Percentiles rank a stretch among this genome's conserved stretches.
These are phyloP conservation scores for Wiebesia pumilae DNA, from an alignment of 1,140 invertebrate species.

Conservation along the genomic window DNA sequence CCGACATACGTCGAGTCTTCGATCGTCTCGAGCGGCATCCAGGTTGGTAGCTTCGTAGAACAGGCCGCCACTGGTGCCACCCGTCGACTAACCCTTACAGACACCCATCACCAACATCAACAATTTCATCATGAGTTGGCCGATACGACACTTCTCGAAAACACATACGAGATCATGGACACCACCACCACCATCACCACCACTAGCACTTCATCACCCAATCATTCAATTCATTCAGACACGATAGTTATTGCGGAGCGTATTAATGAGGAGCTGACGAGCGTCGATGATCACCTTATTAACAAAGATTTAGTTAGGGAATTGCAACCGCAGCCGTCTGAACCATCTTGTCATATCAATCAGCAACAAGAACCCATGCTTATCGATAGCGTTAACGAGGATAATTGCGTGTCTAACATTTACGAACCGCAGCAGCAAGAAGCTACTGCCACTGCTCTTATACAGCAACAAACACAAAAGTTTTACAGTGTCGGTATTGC, in stretches of 20 bases:
- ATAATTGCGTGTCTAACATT: slow-evolving; percentile 47
- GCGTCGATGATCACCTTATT: slow-evolving; percentile 47
- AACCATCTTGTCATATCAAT: slow-evolving; percentile 45
- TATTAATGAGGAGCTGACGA: slow-evolving; percentile 49
- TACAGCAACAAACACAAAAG: slow-evolving; percentile 63
- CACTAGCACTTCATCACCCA: slow-evolving; percentile 64
- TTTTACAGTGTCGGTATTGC: slow-evolving; percentile 65
- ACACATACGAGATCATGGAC: slow-evolving; percentile 71
- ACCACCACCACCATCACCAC: slow-evolving; percentile 53
- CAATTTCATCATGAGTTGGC: slow-evolving; percentile 66
- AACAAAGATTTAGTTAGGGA: slow-evolving; percentile 54
- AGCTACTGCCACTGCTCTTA: slow-evolving; percentile 45
- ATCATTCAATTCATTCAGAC: slow-evolving; percentile 72
- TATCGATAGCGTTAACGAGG: slow-evolving; percentile 50
- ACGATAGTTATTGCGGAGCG: slow-evolving; percentile 54
- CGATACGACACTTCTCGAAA: slow-evolving; percentile 74
- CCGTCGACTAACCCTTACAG: slow-evolving; percentile 72
- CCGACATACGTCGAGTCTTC: slow-evolving; percentile 74
- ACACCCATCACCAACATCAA: slow-evolving; percentile 61
- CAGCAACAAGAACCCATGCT: slow-evolving; percentile 50
- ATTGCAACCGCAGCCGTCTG: slow-evolving; percentile 52
- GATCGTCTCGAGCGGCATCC: slow-evolving; percentile 73
- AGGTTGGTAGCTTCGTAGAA: slow-evolving; percentile 74
- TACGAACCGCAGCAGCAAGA: slow-evolving; percentile 29
- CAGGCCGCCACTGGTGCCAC: slow-evolving; percentile 65